These are phyloP conservation scores for Proctacanthus coquilletti DNA, from an alignment of 1,140 invertebrate genomes.

Conservation along the genomic window DNA sequence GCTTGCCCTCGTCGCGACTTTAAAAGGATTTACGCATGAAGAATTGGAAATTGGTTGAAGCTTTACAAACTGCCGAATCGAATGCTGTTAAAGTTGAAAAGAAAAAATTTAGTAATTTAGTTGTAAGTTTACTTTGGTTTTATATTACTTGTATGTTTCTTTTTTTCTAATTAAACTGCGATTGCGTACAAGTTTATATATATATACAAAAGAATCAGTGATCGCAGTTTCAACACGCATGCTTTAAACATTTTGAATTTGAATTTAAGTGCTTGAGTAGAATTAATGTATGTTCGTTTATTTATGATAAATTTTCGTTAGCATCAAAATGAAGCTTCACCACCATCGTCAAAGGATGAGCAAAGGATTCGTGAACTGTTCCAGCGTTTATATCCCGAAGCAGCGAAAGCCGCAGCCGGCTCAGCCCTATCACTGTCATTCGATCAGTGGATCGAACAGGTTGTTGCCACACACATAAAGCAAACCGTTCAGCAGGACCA, in stretches of 20 bases:
- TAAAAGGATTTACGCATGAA: conserved; percentile 63
- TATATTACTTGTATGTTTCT: conserved; percentile 2
- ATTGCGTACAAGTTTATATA: too few relatives aligned
- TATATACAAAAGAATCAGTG: too few relatives aligned
- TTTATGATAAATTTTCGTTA: conserved; percentile 6
- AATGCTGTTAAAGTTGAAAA: conserved; percentile 33
- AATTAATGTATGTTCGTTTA: not conserved
- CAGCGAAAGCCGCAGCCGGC: conserved; percentile 17
- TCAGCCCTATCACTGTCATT: conserved; percentile 21
- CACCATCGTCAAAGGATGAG: conserved; percentile 15
- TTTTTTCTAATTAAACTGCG: not conserved
- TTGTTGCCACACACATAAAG: conserved; percentile 21
- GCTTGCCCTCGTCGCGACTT: conserved; percentile 7
- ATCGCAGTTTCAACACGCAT: too few relatives aligned
- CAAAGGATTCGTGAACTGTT: conserved; percentile 24
- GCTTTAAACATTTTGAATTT: too few relatives aligned
- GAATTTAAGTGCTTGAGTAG: too few relatives aligned
- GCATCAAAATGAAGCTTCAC: conserved; percentile 8
- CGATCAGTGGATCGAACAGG: conserved; percentile 27
- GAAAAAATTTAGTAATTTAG: conserved; percentile 31
- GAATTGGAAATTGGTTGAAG: conserved; percentile 80
- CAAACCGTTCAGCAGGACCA: conserved; percentile 11
- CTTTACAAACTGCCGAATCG: conserved; percentile 56
- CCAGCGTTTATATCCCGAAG: conserved; percentile 26
- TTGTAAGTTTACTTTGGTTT: conserved; percentile 33